A percentile compares a stretch with the other conserved stretches of the same genome.
Conservation (phyloP, 2,888 invertebrate species). For the Drosophila hamatofila region DNA sequence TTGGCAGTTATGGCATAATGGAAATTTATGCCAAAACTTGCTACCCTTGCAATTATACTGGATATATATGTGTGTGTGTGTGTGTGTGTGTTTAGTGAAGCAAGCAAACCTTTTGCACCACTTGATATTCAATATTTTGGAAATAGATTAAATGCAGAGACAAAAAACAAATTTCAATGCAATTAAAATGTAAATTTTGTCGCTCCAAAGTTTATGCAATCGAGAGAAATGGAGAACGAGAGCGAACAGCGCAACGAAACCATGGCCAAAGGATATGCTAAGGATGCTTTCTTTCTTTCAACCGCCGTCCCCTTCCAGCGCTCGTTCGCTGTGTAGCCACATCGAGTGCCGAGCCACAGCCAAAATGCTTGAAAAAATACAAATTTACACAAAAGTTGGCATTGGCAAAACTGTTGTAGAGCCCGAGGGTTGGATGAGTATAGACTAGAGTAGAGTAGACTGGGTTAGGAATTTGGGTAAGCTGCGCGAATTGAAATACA, state of each 20-base stretch:
- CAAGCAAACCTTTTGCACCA: constrained; percentile 25
- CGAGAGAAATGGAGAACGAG: constrained; percentile 14
- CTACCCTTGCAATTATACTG: constrained; percentile 65
- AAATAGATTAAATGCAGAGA: constrained; percentile 72
- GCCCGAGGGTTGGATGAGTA: neutral
- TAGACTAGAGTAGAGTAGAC: neutral
- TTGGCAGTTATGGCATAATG: constrained; percentile 67
- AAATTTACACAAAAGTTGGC: constrained; percentile 62
- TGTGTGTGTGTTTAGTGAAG: constrained; percentile 21
- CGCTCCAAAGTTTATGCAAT: constrained; percentile 67
- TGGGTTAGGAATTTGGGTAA: constrained; percentile 8
- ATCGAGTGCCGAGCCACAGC: constrained; percentile 33
- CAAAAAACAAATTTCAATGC: constrained; percentile 77
- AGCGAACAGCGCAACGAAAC: constrained; percentile 11
- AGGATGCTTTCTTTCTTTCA: constrained; percentile 19
- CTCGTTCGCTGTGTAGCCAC: constrained; percentile 17
- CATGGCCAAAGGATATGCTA: constrained; percentile 50
- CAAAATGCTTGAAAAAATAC: constrained; percentile 43
- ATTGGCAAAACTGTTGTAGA: constrained; percentile 31
- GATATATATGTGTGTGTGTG: constrained; percentile 44
- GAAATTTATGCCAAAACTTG: constrained; percentile 74
- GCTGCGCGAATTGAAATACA: constrained; percentile 12
- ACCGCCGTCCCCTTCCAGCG: neutral
- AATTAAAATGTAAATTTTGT: constrained; percentile 81
- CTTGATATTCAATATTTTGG: constrained; percentile 78